Base-by-base conservation (phyloP, 2,888 invertebrate genomes). In the Cephonodes hylas region DNA sequence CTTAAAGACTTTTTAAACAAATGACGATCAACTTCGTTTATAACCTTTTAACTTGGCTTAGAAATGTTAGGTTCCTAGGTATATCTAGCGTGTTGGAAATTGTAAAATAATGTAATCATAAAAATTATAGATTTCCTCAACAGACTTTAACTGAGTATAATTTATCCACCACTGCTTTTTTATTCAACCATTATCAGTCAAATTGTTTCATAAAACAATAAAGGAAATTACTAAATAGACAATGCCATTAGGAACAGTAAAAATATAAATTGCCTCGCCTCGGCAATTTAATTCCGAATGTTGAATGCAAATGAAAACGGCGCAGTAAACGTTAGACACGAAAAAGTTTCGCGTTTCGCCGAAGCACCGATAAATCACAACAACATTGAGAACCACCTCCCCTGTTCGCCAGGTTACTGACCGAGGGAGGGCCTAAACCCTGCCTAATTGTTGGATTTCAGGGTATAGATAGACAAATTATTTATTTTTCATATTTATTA, bases 331-430 rank as follows among this genome's bases (percentile, higher is more conserved):
- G 66, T 74, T 72, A 66, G 60, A 69, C 71, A 73, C 70, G 67
- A 64, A 72, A 76, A 79, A 79, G 71, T 80, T 80, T 64, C 63
- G 66, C 64, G 59, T 53, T 68, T 68, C 70, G 63, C 63, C 62
- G 70, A 61, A 70, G 75, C 68, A 65, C 74, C 77, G 66, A 84
- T 85, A 85, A 85, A 85, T 86, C 83, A 83, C 73, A 73, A 72
- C 76, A 79, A 80, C 84, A 83, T 81, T 85, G 81, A 75, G 80
- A 82, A 81, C 79, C 72, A 77, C 77, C 75, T 77, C 77, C 74
- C 71, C 72, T 64, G 63, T 65, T 53, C 48, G 61, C 48, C 57
- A 60, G 53, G 62, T 61, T 48, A 61, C 66, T 63, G 60, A 53
- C 31, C 64, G 63, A 25, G 58, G 42, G n/a, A n/a, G 42, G 57